phyloP scores from a whole-genome alignment of 2,113 vertebrate genomes.

The Dromaius novaehollandiae region DNA sequence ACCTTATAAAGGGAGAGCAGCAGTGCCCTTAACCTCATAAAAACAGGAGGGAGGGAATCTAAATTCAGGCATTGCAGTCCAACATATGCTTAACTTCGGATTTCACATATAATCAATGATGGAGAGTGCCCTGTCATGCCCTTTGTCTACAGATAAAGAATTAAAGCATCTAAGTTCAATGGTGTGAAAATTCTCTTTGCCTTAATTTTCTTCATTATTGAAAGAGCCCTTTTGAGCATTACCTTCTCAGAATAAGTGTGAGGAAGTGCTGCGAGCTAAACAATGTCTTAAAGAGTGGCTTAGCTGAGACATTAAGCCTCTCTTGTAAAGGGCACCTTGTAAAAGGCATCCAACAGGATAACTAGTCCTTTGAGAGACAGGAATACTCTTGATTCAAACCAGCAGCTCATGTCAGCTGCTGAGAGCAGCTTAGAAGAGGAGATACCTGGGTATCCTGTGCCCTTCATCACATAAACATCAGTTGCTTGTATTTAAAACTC shows the following conservation, averaged over 20 bases:
- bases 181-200: background rate
- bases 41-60: background rate
- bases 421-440: background rate
- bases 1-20: background rate
- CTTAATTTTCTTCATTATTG: background rate
- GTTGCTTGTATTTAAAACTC: background rate
- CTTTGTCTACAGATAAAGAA: background rate
- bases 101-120: background rate
- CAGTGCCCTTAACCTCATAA: background rate
- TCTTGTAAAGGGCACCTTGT: background rate
- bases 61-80: background rate
- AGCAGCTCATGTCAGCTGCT: background rate
- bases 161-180: background rate
- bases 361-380: background rate
- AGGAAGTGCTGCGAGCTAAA: background rate
- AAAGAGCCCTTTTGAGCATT: background rate
- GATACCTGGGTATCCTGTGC: background rate
- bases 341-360: background rate
- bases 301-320: background rate
- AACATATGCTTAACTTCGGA: background rate
- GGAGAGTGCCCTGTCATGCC: background rate
- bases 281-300: background rate
- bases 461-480: background rate
- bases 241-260: accelerated
- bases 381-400: background rate